These are phyloP conservation scores for Achroia grisella DNA, from an alignment of 1,140 invertebrate species.

Conservation along the genomic window DNA sequence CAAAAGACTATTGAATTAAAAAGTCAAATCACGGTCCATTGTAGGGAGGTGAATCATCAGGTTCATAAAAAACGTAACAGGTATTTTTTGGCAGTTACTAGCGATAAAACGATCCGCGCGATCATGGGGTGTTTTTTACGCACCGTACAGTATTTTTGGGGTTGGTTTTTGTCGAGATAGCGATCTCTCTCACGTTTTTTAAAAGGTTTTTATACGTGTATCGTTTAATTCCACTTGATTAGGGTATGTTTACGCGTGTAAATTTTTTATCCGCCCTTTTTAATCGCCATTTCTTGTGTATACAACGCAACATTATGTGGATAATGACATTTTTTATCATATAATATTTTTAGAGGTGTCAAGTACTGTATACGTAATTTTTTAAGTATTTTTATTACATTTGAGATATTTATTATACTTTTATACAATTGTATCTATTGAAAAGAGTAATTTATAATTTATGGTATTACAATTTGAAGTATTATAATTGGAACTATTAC, in stretches of 20 bases:
- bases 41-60: conserved; percentile 26
- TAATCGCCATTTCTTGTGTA: conserved; percentile 1
- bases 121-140: conserved; percentile 40
- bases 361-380: too few relatives aligned
- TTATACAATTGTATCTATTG: conserved; percentile 20
- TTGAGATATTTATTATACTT: conserved; percentile 16
- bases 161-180: conserved; percentile 47
- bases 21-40: conserved; percentile 12
- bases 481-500: conserved; percentile 62
- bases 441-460: conserved; percentile 57
- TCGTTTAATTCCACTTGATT: conserved; percentile 47
- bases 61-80: conserved; percentile 47
- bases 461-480: conserved; percentile 52
- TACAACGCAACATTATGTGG: not conserved
- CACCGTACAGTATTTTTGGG: conserved; percentile 22
- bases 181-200: conserved; percentile 64
- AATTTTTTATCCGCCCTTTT: conserved; percentile 25
- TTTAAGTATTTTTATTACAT: not conserved
- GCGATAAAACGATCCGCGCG: conserved; percentile 34
- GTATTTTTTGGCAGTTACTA: conserved; percentile 26
- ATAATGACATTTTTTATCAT: not conserved
- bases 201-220: conserved; percentile 39
- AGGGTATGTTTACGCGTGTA: conserved; percentile 55
- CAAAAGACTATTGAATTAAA: conserved; percentile 6
- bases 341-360: not conserved